A percentile compares a stretch with the other conserved stretches of the same genome.
phyloP scores from a whole-genome alignment of 92 coral and sea anemone species.

The Porites lobata region DNA sequence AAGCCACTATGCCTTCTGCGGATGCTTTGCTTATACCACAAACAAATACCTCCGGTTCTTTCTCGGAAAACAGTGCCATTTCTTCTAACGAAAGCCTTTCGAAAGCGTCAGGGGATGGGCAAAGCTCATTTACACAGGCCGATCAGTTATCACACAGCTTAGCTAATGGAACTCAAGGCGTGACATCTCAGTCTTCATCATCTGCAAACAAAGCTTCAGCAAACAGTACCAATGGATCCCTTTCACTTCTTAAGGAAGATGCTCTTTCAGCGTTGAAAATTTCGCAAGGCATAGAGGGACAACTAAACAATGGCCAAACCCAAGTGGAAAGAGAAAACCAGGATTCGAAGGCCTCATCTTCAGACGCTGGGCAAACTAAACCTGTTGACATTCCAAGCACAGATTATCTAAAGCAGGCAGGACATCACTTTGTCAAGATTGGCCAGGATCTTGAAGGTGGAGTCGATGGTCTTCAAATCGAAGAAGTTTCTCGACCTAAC shows the following conservation, averaged over 20 bases:
- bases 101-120: not conserved
- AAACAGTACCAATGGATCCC: not conserved
- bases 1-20: conserved; percentile 25
- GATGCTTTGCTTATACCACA: conserved; percentile 41
- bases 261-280: conserved; percentile 22
- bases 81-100: not conserved
- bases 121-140: not conserved
- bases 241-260: conserved; percentile 41
- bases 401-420: conserved; percentile 4
- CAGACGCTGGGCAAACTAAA: not conserved
- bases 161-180: not conserved
- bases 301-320: not conserved
- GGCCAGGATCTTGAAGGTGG: conserved; percentile 28
- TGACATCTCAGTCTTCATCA: not conserved
- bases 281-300: conserved; percentile 36
- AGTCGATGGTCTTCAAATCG: conserved; percentile 49
- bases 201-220: not conserved
- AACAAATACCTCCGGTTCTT: not conserved
- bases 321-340: not conserved
- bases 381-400: not conserved
- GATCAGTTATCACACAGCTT: not conserved
- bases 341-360: not conserved
- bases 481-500: conserved; percentile 43
- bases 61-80: not conserved
- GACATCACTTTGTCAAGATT: conserved; percentile 23